Evolutionary conservation across 2,113 vertebrate species (phyloP).

Genomic region (Reinhardtius hippoglossoides): DNA sequence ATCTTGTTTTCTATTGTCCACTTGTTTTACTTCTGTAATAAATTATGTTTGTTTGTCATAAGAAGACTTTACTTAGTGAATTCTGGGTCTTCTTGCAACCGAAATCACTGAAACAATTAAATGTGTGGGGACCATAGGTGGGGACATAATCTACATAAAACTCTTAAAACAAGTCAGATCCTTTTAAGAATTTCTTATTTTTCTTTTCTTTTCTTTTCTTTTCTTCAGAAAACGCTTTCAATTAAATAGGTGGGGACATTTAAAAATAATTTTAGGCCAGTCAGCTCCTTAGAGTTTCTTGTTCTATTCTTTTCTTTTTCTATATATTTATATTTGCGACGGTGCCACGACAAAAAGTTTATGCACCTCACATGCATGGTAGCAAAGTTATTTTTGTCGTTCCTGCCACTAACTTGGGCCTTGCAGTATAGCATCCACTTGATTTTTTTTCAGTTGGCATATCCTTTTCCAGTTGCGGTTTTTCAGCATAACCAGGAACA

Average conservation of each 20-base stretch:
- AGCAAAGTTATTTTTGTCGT: constrained; percentile 71
- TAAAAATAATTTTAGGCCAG: neutral
- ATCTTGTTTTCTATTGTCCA: too few relatives aligned
- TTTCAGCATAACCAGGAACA: constrained; percentile 71
- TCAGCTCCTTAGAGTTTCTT: neutral
- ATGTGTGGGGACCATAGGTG: too few relatives aligned
- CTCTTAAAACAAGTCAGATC: neutral
- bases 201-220: neutral
- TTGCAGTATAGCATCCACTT: constrained; percentile 67
- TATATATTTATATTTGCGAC: constrained; percentile 2
- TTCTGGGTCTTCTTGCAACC: too few relatives aligned
- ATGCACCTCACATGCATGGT: constrained; percentile 53
- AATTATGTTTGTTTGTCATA: too few relatives aligned
- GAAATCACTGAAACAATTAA: too few relatives aligned
- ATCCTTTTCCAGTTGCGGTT: constrained; percentile 68
- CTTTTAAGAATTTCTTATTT: neutral
- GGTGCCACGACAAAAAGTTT: constrained; percentile 28
- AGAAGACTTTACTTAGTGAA: too few relatives aligned
- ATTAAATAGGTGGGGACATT: neutral
- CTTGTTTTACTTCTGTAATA: too few relatives aligned
- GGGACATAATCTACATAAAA: too few relatives aligned
- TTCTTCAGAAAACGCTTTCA: neutral
- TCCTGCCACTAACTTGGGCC: constrained; percentile 57
- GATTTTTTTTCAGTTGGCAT: constrained; percentile 53
- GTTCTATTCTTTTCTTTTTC: constrained; percentile 1